These are phyloP conservation scores for Andrena marginata DNA, from an alignment of 2,888 invertebrate species.

Conservation along the genomic window DNA sequence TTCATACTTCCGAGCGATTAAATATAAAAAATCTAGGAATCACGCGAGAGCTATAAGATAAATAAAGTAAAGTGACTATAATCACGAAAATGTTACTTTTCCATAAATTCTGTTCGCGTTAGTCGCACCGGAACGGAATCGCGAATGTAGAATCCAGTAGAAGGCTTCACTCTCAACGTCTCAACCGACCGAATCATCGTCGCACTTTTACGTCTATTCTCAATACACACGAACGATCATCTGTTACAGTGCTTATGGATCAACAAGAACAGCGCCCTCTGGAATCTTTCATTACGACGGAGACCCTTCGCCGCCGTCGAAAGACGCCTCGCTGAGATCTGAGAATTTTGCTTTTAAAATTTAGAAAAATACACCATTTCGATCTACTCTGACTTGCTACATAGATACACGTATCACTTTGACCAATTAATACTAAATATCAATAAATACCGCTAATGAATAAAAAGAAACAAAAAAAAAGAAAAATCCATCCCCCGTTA, in stretches of 20 bases:
- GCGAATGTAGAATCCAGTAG: constrained; percentile 48
- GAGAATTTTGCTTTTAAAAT: constrained; percentile 73
- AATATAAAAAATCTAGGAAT: constrained; percentile 49
- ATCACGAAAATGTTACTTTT: constrained; percentile 39
- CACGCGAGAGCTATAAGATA: constrained; percentile 56
- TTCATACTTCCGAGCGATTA: constrained; percentile 32
- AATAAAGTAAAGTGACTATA: constrained; percentile 63
- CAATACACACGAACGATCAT: constrained; percentile 66
- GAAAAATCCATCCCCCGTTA: constrained; percentile 35
- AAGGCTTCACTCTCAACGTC: constrained; percentile 76
- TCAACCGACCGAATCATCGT: constrained; percentile 60
- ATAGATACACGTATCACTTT: constrained; percentile 79
- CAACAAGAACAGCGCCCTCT: constrained; percentile 52
- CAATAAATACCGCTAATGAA: constrained; percentile 68
- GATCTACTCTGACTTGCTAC: constrained; percentile 77
- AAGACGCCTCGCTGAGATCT: constrained; percentile 54
- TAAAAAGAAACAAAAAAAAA: constrained; percentile 23
- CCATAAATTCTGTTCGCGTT: constrained; percentile 5
- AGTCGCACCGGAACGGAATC: constrained; percentile 21
- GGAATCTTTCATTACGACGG: constrained; percentile 24
- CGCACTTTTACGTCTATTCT: constrained; percentile 31
- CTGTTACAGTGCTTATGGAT: constrained; percentile 55
- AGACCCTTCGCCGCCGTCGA: constrained; percentile 48
- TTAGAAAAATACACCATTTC: constrained; percentile 78
- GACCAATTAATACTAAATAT: constrained; percentile 73